These are phyloP conservation scores for Champsocephalus gunnari DNA, from an alignment of 2,797 vertebrate genomes.

Conservation along the genomic window DNA sequence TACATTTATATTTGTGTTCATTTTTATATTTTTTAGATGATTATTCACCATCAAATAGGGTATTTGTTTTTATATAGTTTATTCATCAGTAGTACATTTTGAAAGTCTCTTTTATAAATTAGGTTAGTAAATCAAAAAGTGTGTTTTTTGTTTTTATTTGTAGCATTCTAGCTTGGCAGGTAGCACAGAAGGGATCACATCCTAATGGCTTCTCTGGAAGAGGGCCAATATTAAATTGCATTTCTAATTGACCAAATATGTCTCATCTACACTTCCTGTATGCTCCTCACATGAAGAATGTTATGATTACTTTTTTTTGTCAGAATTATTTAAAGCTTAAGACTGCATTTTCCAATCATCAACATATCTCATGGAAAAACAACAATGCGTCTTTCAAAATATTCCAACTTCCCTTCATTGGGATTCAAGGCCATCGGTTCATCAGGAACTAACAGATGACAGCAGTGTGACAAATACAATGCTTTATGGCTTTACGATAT, in stretches of 20 bases:
- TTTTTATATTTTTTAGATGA: too few relatives aligned
- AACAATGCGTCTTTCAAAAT: too few relatives aligned
- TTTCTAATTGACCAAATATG: conserved; percentile 25
- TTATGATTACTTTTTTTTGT: neutral
- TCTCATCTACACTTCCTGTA: conserved; percentile 19
- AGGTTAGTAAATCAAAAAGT: conserved; percentile 37
- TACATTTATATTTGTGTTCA: too few relatives aligned
- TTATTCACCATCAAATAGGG: neutral
- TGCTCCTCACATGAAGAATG: neutral
- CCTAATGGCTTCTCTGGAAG: conserved; percentile 59
- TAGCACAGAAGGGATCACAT: conserved; percentile 53
- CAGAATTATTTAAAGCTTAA: neutral
- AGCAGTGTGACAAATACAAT: too few relatives aligned
- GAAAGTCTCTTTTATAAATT: conserved; percentile 28
- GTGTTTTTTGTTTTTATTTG: conserved; percentile 32
- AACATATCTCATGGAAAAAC: neutral
- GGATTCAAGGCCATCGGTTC: too few relatives aligned
- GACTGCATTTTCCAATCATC: neutral
- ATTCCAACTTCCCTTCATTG: too few relatives aligned
- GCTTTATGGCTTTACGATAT: too few relatives aligned
- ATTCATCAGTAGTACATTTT: neutral
- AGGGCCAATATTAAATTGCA: conserved; percentile 41
- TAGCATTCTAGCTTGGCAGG: conserved; percentile 13
- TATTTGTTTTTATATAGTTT: conserved; percentile 1
- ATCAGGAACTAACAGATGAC: too few relatives aligned